Conservation (phyloP, 2,113 vertebrate species). For the Mobula hypostoma region DNA sequence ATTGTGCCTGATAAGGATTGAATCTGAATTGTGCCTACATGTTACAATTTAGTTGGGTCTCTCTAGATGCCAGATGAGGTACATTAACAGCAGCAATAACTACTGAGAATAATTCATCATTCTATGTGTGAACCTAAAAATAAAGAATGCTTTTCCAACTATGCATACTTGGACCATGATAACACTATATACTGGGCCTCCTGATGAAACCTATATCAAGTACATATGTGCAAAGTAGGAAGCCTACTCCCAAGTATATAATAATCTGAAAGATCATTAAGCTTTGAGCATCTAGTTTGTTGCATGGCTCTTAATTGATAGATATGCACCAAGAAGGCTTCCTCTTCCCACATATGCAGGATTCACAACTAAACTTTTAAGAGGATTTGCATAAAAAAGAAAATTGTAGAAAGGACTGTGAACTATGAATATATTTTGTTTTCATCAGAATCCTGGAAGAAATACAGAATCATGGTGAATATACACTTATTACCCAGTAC, state of each 20-base stretch:
- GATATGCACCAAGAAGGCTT: not conserved
- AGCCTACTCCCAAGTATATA: not conserved
- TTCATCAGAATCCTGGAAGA: not conserved
- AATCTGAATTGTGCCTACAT: too few relatives aligned
- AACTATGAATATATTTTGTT: not conserved
- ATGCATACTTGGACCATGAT: not conserved
- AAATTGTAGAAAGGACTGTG: not conserved
- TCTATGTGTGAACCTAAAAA: not conserved
- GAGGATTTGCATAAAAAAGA: not conserved
- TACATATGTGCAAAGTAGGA: not conserved
- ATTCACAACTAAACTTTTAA: not conserved
- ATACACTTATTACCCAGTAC: not conserved
- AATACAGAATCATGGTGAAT: not conserved
- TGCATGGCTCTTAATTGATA: not conserved
- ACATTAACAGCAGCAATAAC: not conserved
- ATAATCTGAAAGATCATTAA: not conserved
- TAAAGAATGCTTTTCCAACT: not conserved
- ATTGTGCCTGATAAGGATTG: too few relatives aligned
- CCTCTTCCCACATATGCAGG: not conserved
- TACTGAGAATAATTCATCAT: not conserved
- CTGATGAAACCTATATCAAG: not conserved
- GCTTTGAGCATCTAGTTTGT: not conserved
- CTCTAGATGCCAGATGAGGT: not conserved
- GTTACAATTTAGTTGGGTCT: too few relatives aligned
- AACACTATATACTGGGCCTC: not conserved